Conservation (phyloP, 1,140 invertebrate genomes). For the Zaprionus tsacasi region DNA sequence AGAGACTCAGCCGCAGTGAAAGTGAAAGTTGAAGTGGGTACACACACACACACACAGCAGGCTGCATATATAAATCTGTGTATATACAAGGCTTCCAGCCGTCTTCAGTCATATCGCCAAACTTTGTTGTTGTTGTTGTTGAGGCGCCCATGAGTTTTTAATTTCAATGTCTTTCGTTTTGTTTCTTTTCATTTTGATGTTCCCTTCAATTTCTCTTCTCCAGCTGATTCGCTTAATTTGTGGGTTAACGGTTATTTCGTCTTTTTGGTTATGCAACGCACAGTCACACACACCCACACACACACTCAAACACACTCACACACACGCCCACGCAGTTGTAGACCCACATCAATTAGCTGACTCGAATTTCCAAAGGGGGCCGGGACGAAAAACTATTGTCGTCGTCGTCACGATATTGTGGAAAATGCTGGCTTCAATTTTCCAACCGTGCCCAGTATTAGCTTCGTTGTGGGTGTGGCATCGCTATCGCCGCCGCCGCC, state of each 20-base stretch:
- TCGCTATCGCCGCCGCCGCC: conserved; percentile 41
- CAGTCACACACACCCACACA: conserved; percentile 37
- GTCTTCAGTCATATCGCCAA: conserved; percentile 29
- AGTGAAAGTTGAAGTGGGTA: conserved; percentile 72
- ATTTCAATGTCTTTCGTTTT: conserved; percentile 54
- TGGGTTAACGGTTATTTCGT: conserved; percentile 53
- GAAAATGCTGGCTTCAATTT: conserved; percentile 78
- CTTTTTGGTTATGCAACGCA: conserved; percentile 54
- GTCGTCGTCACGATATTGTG: conserved; percentile 73
- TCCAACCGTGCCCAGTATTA: conserved; percentile 73
- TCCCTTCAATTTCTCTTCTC: conserved; percentile 44
- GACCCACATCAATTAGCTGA: conserved; percentile 54
- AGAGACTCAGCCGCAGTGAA: conserved; percentile 66
- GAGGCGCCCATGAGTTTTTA: conserved; percentile 36
- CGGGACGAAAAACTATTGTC: conserved; percentile 22
- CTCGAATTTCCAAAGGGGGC: conserved; percentile 38
- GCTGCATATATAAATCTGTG: conserved; percentile 26
- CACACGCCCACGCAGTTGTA: conserved; percentile 13
- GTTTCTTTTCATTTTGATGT: conserved; percentile 44
- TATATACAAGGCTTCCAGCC: conserved; percentile 36
- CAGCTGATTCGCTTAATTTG: conserved; percentile 38
- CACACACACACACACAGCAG: conserved; percentile 27
- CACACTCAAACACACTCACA: not conserved
- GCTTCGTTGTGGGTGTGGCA: conserved; percentile 70
- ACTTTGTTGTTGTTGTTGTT: conserved; percentile 25